Evolutionary conservation across 2,113 vertebrate genomes (phyloP).

Genomic region (Alligator sinensis): DNA sequence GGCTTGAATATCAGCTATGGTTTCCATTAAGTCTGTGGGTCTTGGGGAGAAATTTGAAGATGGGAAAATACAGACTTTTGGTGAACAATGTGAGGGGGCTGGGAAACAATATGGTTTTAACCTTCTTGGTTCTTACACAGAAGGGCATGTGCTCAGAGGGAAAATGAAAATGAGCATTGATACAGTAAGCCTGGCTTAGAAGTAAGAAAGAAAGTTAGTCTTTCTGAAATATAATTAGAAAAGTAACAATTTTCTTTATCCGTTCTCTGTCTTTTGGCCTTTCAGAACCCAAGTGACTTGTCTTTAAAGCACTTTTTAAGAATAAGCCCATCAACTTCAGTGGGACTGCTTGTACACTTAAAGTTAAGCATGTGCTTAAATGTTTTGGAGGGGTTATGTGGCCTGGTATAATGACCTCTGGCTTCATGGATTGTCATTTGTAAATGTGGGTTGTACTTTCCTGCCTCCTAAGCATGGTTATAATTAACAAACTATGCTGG

Average conservation of each 20-base stretch:
- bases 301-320: not conserved
- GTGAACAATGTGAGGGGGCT: not conserved
- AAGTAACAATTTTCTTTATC: not conserved
- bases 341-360: not conserved
- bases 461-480: not conserved
- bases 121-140: not conserved
- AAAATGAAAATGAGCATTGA: not conserved
- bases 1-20: not conserved
- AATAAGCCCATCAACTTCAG: not conserved
- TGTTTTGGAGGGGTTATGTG: accelerated
- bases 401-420: not conserved
- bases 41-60: not conserved
- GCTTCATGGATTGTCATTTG: not conserved
- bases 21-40: not conserved
- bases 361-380: not conserved
- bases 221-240: not conserved
- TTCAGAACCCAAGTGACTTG: not conserved
- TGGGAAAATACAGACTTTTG: not conserved
- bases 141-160: not conserved
- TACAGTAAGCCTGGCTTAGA: not conserved
- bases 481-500: not conserved
- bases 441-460: not conserved
- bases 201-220: not conserved
- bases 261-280: not conserved
- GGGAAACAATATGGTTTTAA: not conserved